Evolutionary conservation across 2,888 invertebrate genomes (phyloP), one percentile per base, ranked within the genome.

Genomic region (Drymonia ruficornis): DNA sequence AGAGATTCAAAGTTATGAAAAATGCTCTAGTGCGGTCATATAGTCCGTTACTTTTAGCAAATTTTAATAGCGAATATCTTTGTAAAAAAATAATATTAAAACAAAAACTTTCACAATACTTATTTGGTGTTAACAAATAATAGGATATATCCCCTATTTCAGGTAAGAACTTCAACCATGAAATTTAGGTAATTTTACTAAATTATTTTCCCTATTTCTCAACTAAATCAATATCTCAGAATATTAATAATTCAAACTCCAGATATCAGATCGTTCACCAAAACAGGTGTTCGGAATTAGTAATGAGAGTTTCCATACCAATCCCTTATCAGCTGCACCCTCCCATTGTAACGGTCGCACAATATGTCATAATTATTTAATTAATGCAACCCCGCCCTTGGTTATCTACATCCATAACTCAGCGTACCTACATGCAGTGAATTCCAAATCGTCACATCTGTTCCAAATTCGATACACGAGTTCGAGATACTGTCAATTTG

Each of bases 301-400:
- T 78, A 84, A 86, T 84, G 77, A 82, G 73, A 63, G 55, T 54
- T 70, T 70, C 65, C 67, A 66, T 70, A 67, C 67, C 59, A 69
- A 73, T 78, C 73, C 78, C 85, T 89, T 91, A 91, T 91, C 91
- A 80, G 79, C 68, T 67, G 54, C 81, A 74, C 87, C 87, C 85
- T 83, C 74, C 81, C 81, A 88, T 89, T 87, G 84, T 86, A 85
- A 81, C 70, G 84, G 81, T 83, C 86, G 78, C 76, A 90, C 89
- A 90, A 91, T 91, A 89, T 89, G 90, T 89, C 88, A 89, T 90
- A 91, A 91, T 91, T 91, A 90, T 88, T 90, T 89, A 91, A 91
- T 91, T 89, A 90, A 90, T 89, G 83, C 87, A 80, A 81, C 77
- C 84, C 85, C 55, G 59, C 49, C 56, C 72, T 62, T 36, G 55